Base-by-base conservation (phyloP, 2,113 vertebrate genomes). In the Suricata suricatta region DNA sequence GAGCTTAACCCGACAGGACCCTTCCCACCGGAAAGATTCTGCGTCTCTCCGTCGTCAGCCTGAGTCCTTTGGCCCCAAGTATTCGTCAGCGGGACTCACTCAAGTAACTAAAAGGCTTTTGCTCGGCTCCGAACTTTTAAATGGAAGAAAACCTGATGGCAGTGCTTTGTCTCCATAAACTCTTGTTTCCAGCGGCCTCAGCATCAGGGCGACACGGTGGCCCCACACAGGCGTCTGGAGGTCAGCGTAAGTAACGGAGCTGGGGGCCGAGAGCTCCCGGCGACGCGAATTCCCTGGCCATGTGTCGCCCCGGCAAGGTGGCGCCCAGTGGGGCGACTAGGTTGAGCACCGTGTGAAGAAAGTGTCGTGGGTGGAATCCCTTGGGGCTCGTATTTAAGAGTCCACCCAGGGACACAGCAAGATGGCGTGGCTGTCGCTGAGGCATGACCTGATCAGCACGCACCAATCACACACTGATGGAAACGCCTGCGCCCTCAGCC, bases 211-310 rank as follows among this genome's bases (percentile, higher is more conserved):
- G 91, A 93, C 89, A 90, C n/a, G 11, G 66, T 31, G 69, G 52
- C 69, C 74, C 57, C 5, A 7, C 1, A 21, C 41, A 15, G 44
- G 68, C 54, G 2, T 15, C 54, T 0, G 4, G 57, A 8, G 3
- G 54, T 41, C 47, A 31, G 72, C 47, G 27, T 57, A 10, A 14
- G 87, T 63, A 5, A 79, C 87, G 95, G 52, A 44, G 82, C 84
- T 95, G 97, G 98, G 96, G 98, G 96, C 96, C 52, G 95, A 97
- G 86, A 89, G 69, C 97, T 91, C 79, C 91, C 97, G 41, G 95
- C 89, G 97, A 92, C 79, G 74, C 2, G 54, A 74, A 96, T 98
- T 97, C 98, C 98, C 98, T 97, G 95, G 96, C 98, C 98, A 98
- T 90, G 89, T 98, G 98, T 98, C 76, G 50, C 80, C 97, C 95